A percentile compares a stretch with the other conserved stretches of the same genome.
These are phyloP conservation scores for Esox masquinongy DNA, from an alignment of 2,797 vertebrate species.

Conservation along the genomic window DNA sequence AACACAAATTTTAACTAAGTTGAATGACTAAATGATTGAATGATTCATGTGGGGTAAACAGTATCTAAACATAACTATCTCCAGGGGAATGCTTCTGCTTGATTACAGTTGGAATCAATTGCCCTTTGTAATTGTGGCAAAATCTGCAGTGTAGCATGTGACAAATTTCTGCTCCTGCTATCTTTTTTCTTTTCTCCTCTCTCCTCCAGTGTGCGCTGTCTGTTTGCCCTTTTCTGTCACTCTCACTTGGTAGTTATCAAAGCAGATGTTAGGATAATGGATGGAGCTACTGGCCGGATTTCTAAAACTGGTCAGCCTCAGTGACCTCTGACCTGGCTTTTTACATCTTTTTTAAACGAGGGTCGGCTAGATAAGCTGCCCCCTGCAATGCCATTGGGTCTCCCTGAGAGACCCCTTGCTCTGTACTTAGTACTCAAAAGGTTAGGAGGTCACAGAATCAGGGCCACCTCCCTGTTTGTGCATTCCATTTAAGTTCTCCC, in stretches of 20 bases:
- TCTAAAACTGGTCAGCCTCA: slow-evolving; percentile 76
- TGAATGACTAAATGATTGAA: background rate
- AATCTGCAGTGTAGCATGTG: slow-evolving; percentile 55
- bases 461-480: slow-evolving; percentile 66
- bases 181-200: slow-evolving; percentile 61
- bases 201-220: slow-evolving; percentile 69
- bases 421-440: slow-evolving; percentile 73
- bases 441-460: slow-evolving; percentile 75
- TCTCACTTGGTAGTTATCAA: slow-evolving; percentile 78
- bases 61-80: background rate
- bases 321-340: slow-evolving; percentile 73
- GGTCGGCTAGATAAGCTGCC: slow-evolving; percentile 72
- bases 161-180: slow-evolving; percentile 60
- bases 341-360: slow-evolving; percentile 77
- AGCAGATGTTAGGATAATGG: slow-evolving; percentile 75
- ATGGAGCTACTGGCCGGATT: slow-evolving; percentile 66
- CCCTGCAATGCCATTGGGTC: slow-evolving; percentile 65
- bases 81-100: background rate
- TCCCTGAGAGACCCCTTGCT: slow-evolving; percentile 65
- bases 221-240: slow-evolving; percentile 66
- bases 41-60: background rate
- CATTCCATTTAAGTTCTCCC: slow-evolving; percentile 61
- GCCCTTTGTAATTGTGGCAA: slow-evolving; percentile 39
- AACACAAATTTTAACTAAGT: background rate
- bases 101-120: slow-evolving; percentile 30